Base-by-base conservation (phyloP, 1,140 invertebrate species). In the Brachionus paranguensis region DNA sequence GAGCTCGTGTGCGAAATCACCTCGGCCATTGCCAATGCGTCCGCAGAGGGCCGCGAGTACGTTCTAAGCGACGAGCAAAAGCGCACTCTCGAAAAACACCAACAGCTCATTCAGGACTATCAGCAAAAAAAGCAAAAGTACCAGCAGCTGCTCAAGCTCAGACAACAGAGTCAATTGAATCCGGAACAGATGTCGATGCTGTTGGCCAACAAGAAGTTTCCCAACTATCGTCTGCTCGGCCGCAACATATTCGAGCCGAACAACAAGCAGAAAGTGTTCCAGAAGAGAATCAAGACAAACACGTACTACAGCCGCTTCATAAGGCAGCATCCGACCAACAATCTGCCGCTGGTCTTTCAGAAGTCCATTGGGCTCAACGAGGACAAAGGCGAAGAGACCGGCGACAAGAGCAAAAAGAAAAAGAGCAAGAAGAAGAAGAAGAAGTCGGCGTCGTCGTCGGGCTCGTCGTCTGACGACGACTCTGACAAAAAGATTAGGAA, bases 171-270 rank as follows among this genome's bases (percentile, higher is more conserved):
- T 47, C 72, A 76, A 50, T 27, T 76, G 8, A 68, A 60, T 47
- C 78, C 55, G 10, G 37, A 81, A 6, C 78, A 81, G 41, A 64
- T 81, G 78, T 41, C 50, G 0, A 64, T 43, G 50, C 33, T 81
- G 3, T 65, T 68, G 29, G 10, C 50, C 1, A 81, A 81, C 27
- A 68, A 60, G 17, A 68, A 68, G 41, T 60, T 68, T 29, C 78
- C 78, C 7, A 83, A 83, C 14, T 83, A 68, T 83, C 81, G 81
- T 33, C 60, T 83, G 14, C 50, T 83, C n/a, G 81, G 81, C n/a
- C 60, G 81, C 33, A 83, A 83, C 20, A 83, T 83, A 45, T 83
- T 83, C 20, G 78, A 81, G 53, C 78, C 78, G 53, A 81, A 81
- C 27, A 55, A 33, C 10, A 81, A 81, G 41, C 78, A 81, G 45